Evolutionary conservation across 2,888 invertebrate genomes (phyloP).

Genomic region (Trypoxylon attenuatum): DNA sequence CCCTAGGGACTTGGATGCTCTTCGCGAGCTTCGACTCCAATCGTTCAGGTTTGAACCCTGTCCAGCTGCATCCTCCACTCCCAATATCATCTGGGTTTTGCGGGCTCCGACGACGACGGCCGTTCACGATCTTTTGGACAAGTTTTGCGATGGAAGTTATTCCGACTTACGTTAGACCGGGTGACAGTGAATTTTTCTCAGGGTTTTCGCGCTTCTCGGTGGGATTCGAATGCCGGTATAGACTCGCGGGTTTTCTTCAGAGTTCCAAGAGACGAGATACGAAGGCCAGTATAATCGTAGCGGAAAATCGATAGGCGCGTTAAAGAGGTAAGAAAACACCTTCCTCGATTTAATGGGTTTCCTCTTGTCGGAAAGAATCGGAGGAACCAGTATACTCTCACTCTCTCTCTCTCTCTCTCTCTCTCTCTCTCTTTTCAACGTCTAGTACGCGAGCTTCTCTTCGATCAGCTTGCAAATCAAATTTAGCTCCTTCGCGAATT

Average conservation of each 20-base stretch:
- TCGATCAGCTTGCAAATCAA: not conserved
- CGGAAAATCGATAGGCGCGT: not conserved
- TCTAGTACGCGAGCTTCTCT: no score
- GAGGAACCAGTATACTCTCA: not conserved
- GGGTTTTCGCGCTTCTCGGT: not conserved
- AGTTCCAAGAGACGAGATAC: not conserved
- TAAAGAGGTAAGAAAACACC: not conserved
- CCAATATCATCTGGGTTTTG: not conserved
- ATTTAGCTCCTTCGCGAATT: not conserved
- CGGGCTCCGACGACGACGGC: no score
- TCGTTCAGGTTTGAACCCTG: not conserved
- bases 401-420: not conserved
- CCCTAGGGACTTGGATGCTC: not conserved
- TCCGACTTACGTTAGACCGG: no score
- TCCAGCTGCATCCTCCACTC: not conserved
- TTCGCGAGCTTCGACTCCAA: not conserved
- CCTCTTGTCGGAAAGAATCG: no score
- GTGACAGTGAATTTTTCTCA: no score
- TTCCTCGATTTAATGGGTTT: not conserved
- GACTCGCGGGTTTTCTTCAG: not conserved
- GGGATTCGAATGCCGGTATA: no score
- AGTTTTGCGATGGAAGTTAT: not conserved
- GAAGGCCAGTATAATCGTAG: not conserved
- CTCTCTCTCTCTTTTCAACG: not conserved
- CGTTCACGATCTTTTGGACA: no score